Base-by-base conservation (phyloP, 2,888 invertebrate genomes). In the Anarsia innoxiella region DNA sequence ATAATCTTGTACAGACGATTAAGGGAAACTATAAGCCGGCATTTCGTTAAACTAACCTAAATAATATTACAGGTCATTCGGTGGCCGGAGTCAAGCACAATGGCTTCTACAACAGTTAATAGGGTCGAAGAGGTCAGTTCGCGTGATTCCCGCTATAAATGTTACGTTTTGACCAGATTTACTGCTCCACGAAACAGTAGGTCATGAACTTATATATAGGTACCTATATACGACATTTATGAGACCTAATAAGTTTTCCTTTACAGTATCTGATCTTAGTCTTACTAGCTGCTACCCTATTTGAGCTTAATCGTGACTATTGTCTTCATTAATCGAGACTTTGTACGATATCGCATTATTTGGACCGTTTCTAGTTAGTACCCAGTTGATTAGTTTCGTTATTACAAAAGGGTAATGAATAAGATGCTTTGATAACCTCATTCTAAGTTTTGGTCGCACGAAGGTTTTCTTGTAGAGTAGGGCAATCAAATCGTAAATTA, bases 141-240 rank as follows among this genome's bases (percentile, higher is more conserved):
- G 74, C 78, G 80, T 82, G 80, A 75, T 74, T 61, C 64, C 54
- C 49, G 57, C 75, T 62, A 73, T 78, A 76, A 75, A 78, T 63
- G 62, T 64, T 67, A 64, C 60, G 73, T 77, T 78, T 79, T 68
- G 73, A 66, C 60, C 64, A 66, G 72, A 75, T 76, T 76, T 72
- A 69, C 71, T 58, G 54, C 49, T 48, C 62, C 56, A 56, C 66
- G 67, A 68, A 66, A 69, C 57, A 66, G 65, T 55, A 59, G 77
- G 78, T 74, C 79, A 78, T 64, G 69, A 71, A 68, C 64, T 63
- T 58, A 70, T 72, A 25, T 25, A 19, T 19, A 19, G 19, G 6
- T 19, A 19, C 19, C 19, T 19, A 32, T 32, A 66, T 66, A 69
- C 67, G 59, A 59, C 65, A 71, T 73, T 73, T 66, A 76, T 75